phyloP scores from a whole-genome alignment of 2,797 vertebrate species.

The Pipistrellus pipistrellus region DNA sequence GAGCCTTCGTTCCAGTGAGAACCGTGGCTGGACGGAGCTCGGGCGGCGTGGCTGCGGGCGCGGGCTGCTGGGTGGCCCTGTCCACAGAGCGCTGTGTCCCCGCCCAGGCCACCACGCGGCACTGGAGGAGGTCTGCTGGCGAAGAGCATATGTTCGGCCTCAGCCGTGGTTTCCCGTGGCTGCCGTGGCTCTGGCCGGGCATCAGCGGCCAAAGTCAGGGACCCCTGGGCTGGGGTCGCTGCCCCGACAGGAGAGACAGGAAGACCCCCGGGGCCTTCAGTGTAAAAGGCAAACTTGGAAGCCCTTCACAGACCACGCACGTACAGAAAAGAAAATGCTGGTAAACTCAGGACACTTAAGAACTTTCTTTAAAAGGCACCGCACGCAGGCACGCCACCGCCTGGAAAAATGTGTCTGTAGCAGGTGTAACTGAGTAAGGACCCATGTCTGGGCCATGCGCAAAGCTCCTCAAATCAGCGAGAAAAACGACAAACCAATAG shows the following conservation, averaged over 20 bases:
- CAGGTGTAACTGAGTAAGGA: rapidly evolving
- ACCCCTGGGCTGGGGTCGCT: background rate
- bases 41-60: background rate
- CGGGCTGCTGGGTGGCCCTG: background rate
- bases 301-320: background rate
- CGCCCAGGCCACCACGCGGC: too few relatives aligned
- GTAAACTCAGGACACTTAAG: too few relatives aligned
- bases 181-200: background rate
- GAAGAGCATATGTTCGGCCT: background rate
- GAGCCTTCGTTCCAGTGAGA: background rate
- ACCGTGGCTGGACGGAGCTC: background rate
- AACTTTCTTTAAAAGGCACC: background rate
- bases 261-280: background rate
- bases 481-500: background rate
- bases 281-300: background rate
- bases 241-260: background rate
- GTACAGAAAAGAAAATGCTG: background rate
- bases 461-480: background rate
- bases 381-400: background rate
- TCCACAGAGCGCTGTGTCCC: too few relatives aligned
- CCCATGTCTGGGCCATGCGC: rapidly evolving
- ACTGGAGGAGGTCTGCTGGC: rapidly evolving
- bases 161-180: background rate
- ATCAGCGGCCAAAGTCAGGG: background rate
- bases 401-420: background rate